These are phyloP conservation scores for Torymus tubicola DNA, from an alignment of 2,888 invertebrate genomes.

Conservation along the genomic window DNA sequence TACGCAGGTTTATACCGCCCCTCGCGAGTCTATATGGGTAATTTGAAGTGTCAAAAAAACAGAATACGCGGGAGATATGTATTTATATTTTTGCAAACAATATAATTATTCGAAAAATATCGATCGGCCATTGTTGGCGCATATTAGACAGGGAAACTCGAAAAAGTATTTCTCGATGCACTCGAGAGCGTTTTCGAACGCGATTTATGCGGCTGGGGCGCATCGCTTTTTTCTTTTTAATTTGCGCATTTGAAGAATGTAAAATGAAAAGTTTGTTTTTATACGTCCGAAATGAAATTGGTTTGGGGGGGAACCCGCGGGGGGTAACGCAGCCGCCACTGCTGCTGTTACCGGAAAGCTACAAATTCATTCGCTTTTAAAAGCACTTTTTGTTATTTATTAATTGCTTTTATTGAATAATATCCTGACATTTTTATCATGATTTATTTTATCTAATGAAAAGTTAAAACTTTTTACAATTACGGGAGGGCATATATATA, in stretches of 20 bases:
- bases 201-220: slow-evolving; percentile 15
- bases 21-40: not conserved
- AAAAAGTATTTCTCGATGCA: slow-evolving; percentile 16
- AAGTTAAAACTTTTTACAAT: too few species aligned
- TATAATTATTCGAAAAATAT: slow-evolving; percentile 25
- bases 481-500: too few species aligned
- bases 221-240: slow-evolving; percentile 19
- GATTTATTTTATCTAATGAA: too few species aligned
- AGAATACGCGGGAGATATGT: not conserved
- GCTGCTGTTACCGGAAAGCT: not conserved
- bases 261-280: slow-evolving; percentile 1
- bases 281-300: too few species aligned
- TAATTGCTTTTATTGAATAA: slow-evolving; percentile 2
- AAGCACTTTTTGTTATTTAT: not conserved
- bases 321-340: not conserved
- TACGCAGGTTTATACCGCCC: not conserved
- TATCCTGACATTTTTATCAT: not conserved
- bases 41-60: slow-evolving; percentile 3
- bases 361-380: not conserved
- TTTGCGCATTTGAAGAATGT: not conserved
- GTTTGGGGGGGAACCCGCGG: too few species aligned
- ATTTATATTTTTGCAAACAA: slow-evolving; percentile 19
- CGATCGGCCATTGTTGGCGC: slow-evolving; percentile 8
- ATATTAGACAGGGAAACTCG: slow-evolving; percentile 14
- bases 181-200: slow-evolving; percentile 9